Conservation (phyloP, 2,888 invertebrate genomes). For the Biston betularia region DNA sequence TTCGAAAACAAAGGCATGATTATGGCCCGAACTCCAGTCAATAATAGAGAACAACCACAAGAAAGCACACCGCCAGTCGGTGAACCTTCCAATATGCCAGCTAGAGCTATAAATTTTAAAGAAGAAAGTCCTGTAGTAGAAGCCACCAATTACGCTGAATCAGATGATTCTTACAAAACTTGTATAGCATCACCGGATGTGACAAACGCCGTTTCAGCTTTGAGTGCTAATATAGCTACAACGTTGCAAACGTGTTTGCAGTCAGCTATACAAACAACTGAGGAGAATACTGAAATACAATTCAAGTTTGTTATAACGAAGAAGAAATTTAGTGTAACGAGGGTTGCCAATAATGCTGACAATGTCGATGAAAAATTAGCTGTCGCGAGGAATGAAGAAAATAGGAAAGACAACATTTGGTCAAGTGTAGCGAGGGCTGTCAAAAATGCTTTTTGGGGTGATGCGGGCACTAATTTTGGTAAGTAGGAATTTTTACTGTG, state of each 20-base stretch:
- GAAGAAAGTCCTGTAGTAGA: constrained; percentile 74
- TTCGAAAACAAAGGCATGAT: constrained; percentile 72
- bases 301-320: constrained; percentile 81
- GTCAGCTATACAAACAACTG: constrained; percentile 68
- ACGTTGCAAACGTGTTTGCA: constrained; percentile 74
- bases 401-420: constrained; percentile 78
- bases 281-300: constrained; percentile 80
- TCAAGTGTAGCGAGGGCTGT: constrained; percentile 76
- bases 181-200: constrained; percentile 69
- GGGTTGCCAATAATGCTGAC: constrained; percentile 57
- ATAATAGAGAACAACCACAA: constrained; percentile 59
- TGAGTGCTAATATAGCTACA: constrained; percentile 74
- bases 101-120: constrained; percentile 81
- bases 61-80: constrained; percentile 73
- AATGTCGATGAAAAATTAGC: constrained; percentile 53
- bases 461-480: constrained; percentile 60
- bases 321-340: constrained; percentile 73
- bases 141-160: constrained; percentile 62
- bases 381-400: constrained; percentile 54
- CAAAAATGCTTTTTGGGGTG: constrained; percentile 79
- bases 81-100: constrained; percentile 67
- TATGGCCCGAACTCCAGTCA: constrained; percentile 68
- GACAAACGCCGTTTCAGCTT: constrained; percentile 67
- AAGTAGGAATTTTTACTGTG: constrained; percentile 31
- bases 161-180: constrained; percentile 74